These are phyloP conservation scores for Tortricodes alternella DNA, from an alignment of 2,888 invertebrate genomes.

Conservation along the genomic window DNA sequence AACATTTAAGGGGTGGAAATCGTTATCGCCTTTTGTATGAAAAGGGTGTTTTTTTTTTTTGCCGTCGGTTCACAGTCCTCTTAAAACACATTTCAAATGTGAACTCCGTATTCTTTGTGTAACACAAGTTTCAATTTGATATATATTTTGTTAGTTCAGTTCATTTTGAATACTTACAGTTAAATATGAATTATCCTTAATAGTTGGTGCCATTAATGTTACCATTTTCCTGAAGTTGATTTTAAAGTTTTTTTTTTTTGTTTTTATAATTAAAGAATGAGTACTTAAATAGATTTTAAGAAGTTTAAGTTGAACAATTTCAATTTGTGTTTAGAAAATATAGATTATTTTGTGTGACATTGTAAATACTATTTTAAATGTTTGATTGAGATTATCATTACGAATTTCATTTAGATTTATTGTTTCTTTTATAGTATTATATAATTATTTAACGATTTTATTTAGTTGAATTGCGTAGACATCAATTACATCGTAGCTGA, in stretches of 20 bases:
- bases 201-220: conserved; percentile 74
- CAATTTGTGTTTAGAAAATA: conserved; percentile 15
- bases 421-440: conserved; percentile 27
- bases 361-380: conserved; percentile 27
- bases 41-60: no score
- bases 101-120: no score
- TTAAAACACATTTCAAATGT: no score
- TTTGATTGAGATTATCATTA: conserved; percentile 37
- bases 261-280: conserved; percentile 44
- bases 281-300: conserved; percentile 41
- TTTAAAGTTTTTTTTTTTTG: conserved; percentile 44
- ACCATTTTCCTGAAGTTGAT: conserved; percentile 60
- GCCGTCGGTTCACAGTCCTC: no score
- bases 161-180: conserved; percentile 16
- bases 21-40: no score
- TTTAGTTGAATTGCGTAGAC: conserved; percentile 16
- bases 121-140: not conserved
- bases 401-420: conserved; percentile 35
- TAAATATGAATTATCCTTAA: conserved; percentile 9
- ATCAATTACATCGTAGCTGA: conserved; percentile 17
- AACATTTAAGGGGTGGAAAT: no score
- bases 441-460: conserved; percentile 28
- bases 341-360: conserved; percentile 2
- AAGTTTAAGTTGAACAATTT: conserved; percentile 34
- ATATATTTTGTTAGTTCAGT: not conserved